phyloP scores from a whole-genome alignment of 2,113 vertebrate genomes.

The Tringa solitaria region DNA sequence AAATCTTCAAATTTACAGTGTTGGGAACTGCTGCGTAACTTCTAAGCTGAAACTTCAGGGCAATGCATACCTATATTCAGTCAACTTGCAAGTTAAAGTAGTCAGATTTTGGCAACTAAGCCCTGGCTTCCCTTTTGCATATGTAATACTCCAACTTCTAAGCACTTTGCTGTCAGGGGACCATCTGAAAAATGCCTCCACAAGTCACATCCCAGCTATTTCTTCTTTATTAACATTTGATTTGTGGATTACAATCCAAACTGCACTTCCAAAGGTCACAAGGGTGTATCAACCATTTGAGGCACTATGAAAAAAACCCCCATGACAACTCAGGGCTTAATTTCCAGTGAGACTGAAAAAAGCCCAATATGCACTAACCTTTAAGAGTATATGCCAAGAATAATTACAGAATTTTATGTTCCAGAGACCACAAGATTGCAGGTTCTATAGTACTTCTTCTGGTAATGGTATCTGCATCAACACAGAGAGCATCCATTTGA shows the following conservation, averaged over 20 bases:
- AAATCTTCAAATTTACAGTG: slow-evolving; percentile 26
- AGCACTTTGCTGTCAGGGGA: neutral
- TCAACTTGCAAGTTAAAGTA: neutral
- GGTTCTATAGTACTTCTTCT: neutral
- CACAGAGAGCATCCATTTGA: neutral
- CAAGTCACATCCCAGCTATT: neutral
- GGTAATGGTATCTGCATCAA: neutral
- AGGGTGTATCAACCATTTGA: neutral
- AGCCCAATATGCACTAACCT: neutral
- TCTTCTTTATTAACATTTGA: neutral
- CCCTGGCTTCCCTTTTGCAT: neutral
- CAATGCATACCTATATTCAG: neutral
- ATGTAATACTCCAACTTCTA: neutral
- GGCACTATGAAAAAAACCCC: neutral
- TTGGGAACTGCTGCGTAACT: neutral
- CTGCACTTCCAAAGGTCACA: neutral
- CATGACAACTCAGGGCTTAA: neutral
- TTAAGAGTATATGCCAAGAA: neutral
- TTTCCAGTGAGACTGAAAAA: neutral
- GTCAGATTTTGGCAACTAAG: neutral
- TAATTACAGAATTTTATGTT: neutral
- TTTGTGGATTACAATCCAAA: neutral
- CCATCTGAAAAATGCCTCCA: neutral
- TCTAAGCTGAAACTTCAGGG: neutral
- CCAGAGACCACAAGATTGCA: neutral